Percentiles rank a stretch among this genome's conserved stretches.
Evolutionary conservation across 2,797 vertebrate genomes (phyloP).

Genomic region (Halcyon smyrnensis): DNA sequence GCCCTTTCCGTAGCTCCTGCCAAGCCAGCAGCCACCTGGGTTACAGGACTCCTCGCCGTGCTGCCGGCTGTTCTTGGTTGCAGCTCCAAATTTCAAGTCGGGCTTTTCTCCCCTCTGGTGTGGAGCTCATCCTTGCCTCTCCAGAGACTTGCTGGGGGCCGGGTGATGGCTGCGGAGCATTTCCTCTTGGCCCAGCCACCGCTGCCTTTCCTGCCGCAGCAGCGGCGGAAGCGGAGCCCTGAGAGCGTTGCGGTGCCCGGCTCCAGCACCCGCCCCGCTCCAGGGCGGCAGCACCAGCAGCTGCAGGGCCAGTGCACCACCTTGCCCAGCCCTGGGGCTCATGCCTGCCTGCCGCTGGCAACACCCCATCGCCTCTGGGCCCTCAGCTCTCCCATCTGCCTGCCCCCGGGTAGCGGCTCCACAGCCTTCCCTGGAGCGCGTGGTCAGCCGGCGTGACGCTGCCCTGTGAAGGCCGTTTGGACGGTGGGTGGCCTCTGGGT

Average conservation of each 20-base stretch:
- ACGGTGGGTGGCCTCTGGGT: neutral
- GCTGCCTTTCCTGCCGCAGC: neutral
- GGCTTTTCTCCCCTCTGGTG: fast-evolving
- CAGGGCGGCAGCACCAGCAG: neutral
- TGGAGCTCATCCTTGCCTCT: fast-evolving
- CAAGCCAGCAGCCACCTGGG: neutral
- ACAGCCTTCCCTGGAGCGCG: neutral
- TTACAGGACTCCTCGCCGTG: fast-evolving
- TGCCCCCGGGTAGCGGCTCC: fast-evolving
- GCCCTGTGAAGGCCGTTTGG: neutral
- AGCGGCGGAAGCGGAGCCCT: neutral
- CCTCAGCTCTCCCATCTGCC: neutral
- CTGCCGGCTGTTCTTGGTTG: neutral
- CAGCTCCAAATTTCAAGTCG: neutral
- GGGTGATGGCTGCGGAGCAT: neutral
- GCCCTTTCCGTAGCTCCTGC: fast-evolving
- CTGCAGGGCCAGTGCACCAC: neutral
- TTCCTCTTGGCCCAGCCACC: neutral
- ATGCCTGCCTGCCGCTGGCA: neutral
- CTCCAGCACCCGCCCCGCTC: fast-evolving
- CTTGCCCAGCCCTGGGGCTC: neutral
- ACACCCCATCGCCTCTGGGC: neutral
- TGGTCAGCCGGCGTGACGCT: fast-evolving
- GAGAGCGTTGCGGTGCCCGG: neutral
- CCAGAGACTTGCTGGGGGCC: fast-evolving